Evolutionary conservation across 37 sponge, comb jelly and placozoan genomes (phyloP), one percentile per base, ranked within the genome.

Genomic region (Spongilla lacustris): DNA sequence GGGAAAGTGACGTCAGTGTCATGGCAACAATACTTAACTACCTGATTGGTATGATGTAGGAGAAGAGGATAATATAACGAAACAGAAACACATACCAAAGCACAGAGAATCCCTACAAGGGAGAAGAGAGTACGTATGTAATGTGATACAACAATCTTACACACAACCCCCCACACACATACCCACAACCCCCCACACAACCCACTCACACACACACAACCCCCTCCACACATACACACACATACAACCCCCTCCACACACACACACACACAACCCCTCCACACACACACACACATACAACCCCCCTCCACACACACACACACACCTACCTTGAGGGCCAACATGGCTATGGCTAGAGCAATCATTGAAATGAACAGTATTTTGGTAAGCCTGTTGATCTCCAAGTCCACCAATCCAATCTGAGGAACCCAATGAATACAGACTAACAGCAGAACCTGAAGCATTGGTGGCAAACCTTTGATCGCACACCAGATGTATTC

Each of bases 41-140:
- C 98, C 96, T 97, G 87, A 97, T 95, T 21, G 98, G 98, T 35
- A 97, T 97, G 85, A 97, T 95, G 85, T 89, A 95, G 17, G 98
- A 97, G 82, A 97, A 97, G 58, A 97, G 95, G 28, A 97, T 90
- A 68, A 97, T 67, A 50, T 86, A 97, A 1, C 98, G 77, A 50
- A 95, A 81, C 41, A 97, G 83, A 79, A 86, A 93, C n/a, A 89
- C 71, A 68, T 92, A 93, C 98, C 98, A 97, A 0, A 66, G 66
- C 5, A 80, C 86, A 31, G 85, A 67, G 77, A 92, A 92, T 0
- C 95, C 93, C 95, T 94, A 66, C 33, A 75, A 21, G 30, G 6
- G 21, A 11, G 23, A 36, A n/a, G n/a, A n/a, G n/a, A n/a, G n/a
- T n/a, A n/a, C n/a, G n/a, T n/a, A n/a, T n/a, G n/a, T n/a, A 17